These are phyloP conservation scores for Nymphicus hollandicus DNA, from an alignment of 2,113 vertebrate genomes.

Conservation along the genomic window DNA sequence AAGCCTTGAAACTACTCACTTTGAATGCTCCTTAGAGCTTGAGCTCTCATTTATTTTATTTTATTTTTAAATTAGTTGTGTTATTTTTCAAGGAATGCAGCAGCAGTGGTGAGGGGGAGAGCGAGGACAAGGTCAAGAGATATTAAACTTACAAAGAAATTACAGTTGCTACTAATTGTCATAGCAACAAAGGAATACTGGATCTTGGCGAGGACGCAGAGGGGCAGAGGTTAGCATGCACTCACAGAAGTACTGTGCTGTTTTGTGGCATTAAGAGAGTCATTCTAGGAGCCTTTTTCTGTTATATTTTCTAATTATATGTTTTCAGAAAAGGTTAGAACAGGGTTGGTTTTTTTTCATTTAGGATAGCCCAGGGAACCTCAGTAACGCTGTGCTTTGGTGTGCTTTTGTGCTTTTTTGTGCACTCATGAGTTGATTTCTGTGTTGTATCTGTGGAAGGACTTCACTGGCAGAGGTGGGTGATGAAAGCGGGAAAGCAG, in stretches of 20 bases:
- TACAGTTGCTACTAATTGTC: neutral
- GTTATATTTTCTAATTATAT: neutral
- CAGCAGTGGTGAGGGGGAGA: neutral
- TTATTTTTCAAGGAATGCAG: neutral
- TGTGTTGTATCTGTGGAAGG: neutral
- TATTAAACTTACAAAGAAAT: neutral
- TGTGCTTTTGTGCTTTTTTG: neutral
- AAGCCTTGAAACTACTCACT: neutral
- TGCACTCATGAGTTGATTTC: fast-evolving
- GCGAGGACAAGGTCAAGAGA: neutral
- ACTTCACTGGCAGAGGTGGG: neutral
- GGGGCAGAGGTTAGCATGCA: fast-evolving
- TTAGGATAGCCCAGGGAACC: neutral
- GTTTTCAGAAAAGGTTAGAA: neutral
- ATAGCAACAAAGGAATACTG: neutral
- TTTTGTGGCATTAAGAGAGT: neutral
- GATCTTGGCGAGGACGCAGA: neutral
- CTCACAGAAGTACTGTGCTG: fast-evolving
- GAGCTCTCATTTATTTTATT: neutral
- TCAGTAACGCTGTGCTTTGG: neutral
- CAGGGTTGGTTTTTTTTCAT: neutral
- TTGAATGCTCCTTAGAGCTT: neutral
- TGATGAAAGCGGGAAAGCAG: fast-evolving
- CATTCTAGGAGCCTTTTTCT: neutral
- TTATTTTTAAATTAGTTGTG: neutral